A percentile compares a stretch with the other conserved stretches of the same genome.
Evolutionary conservation across 2,113 vertebrate species (phyloP).

Genomic region (Melanerpes aurifrons): DNA sequence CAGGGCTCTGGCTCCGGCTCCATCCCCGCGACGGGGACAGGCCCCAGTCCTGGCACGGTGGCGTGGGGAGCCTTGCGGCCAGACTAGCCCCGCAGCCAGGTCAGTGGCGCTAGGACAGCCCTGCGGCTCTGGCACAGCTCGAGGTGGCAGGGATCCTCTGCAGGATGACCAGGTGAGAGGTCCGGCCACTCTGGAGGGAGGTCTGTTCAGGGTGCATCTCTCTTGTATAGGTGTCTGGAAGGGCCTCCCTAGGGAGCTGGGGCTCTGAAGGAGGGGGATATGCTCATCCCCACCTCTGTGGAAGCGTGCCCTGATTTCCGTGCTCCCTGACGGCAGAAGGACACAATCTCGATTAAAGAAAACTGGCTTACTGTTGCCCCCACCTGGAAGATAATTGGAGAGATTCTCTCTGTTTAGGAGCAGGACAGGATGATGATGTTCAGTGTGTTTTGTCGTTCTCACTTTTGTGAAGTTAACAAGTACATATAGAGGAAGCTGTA

Average conservation of each 20-base stretch:
- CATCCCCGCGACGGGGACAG: neutral
- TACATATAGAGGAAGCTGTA: neutral
- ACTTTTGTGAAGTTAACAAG: neutral
- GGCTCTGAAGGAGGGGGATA: neutral
- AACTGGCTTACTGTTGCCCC: slow-evolving; percentile 77
- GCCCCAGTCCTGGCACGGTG: neutral
- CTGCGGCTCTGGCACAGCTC: neutral
- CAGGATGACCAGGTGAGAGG: neutral
- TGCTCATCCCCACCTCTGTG: neutral
- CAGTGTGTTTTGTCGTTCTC: neutral
- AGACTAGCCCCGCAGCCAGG: neutral
- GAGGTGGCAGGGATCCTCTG: neutral
- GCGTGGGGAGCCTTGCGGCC: no score
- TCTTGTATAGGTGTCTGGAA: neutral
- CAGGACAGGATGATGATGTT: neutral
- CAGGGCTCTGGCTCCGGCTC: neutral
- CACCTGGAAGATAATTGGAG: slow-evolving; percentile 74
- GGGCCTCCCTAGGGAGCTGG: neutral
- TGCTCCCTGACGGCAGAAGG: neutral
- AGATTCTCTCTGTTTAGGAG: neutral
- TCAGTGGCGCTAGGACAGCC: neutral
- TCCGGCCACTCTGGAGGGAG: neutral
- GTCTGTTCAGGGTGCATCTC: neutral
- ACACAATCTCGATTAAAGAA: neutral
- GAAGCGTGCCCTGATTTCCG: neutral